Conservation (phyloP, 2,797 vertebrate species). For the Agapornis canus region DNA sequence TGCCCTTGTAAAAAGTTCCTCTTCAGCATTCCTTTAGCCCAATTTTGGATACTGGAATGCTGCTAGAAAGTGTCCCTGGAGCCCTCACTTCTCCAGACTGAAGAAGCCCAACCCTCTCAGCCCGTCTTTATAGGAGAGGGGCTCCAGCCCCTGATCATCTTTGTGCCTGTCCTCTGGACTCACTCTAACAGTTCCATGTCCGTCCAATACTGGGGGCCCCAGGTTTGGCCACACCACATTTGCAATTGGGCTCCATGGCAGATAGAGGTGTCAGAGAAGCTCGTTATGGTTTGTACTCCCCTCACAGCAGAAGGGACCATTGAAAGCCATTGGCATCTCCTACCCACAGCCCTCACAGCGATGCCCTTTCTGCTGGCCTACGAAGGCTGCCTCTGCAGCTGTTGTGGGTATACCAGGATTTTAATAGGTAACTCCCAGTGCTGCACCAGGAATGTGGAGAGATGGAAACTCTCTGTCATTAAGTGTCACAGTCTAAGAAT, state of each 20-base stretch:
- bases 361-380: neutral
- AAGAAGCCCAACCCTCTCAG: neutral
- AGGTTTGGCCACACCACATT: neutral
- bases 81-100: neutral
- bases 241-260: neutral
- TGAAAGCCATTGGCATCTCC: neutral
- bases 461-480: neutral
- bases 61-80: neutral
- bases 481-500: neutral
- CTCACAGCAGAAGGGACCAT: neutral
- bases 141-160: neutral
- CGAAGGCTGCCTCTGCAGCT: neutral
- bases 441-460: neutral
- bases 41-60: neutral
- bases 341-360: neutral
- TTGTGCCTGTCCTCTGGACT: neutral
- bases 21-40: neutral
- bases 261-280: neutral
- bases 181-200: neutral
- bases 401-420: neutral
- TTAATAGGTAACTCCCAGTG: neutral
- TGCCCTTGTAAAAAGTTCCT: neutral
- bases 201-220: neutral
- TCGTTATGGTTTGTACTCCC: neutral
- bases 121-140: neutral